Percentiles rank a stretch among this genome's conserved stretches.
These are phyloP conservation scores for Decapterus maruadsi DNA, from an alignment of 2,797 vertebrate genomes.

Conservation along the genomic window DNA sequence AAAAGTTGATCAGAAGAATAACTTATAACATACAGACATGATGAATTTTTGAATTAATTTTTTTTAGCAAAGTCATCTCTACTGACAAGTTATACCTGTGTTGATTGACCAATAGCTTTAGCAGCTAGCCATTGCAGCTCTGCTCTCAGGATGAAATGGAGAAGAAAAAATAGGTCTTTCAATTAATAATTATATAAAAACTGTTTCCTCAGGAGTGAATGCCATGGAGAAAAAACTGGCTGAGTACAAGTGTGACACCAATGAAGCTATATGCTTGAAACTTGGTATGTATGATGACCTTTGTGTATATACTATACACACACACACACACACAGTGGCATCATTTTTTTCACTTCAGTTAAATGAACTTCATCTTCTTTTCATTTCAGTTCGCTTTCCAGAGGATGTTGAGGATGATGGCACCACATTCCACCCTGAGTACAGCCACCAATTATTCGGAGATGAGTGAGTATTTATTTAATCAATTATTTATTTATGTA, in stretches of 20 bases:
- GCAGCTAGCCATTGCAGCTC: background rate
- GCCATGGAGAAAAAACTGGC: conserved; percentile 97
- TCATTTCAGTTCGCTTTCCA: conserved; percentile 90
- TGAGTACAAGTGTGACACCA: conserved; percentile 98
- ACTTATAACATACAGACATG: too few relatives aligned
- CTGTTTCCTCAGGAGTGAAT: conserved; percentile 86
- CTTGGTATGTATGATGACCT: conserved; percentile 85
- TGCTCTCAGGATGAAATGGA: background rate
- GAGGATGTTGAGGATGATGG: conserved; percentile 97
- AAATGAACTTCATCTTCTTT: background rate
- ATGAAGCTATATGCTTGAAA: conserved; percentile 96
- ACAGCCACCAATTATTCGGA: conserved; percentile 96
- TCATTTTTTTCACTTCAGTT: background rate
- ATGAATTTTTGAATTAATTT: too few relatives aligned
- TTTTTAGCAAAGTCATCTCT: background rate
- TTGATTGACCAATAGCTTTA: background rate
- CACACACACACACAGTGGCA: background rate
- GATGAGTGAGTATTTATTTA: conserved; percentile 92
- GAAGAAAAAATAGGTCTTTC: background rate
- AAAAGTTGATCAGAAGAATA: too few relatives aligned
- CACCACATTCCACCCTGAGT: conserved; percentile 96
- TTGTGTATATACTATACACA: too few relatives aligned
- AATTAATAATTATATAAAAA: background rate
- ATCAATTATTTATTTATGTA: too few relatives aligned
- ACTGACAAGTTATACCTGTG: background rate